Percentiles rank a stretch among this genome's conserved stretches.
Evolutionary conservation across 2,888 invertebrate species (phyloP).

Genomic region (Melangyna quadrimaculata): DNA sequence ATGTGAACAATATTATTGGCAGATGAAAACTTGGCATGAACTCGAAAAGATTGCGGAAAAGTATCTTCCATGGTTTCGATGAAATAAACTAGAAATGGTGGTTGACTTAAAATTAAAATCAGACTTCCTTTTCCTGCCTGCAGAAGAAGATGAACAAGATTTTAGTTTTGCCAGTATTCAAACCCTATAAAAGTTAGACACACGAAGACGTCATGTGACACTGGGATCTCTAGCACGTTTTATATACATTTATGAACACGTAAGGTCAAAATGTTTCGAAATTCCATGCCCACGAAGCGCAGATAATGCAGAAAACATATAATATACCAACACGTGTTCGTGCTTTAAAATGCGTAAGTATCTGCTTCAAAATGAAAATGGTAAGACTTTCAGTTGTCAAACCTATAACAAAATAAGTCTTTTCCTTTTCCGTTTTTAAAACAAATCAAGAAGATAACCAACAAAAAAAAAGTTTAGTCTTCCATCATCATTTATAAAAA

Average conservation of each 20-base stretch:
- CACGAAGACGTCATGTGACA: not conserved
- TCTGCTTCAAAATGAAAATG: no score
- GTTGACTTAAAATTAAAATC: constrained; percentile 44
- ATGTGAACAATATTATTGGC: constrained; percentile 69
- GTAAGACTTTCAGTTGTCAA: no score
- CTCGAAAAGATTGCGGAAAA: constrained; percentile 30
- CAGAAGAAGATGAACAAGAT: not conserved
- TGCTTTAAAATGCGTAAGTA: no score
- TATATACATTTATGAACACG: not conserved
- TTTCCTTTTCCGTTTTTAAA: no score
- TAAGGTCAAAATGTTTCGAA: not conserved
- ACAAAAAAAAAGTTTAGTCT: no score
- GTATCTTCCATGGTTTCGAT: constrained; percentile 5
- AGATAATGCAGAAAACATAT: not conserved
- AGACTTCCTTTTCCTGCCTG: constrained; percentile 23
- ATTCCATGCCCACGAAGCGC: not conserved
- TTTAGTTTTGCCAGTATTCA: not conserved
- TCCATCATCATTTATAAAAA: no score
- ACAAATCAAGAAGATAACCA: no score
- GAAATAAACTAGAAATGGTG: constrained; percentile 2
- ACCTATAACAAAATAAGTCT: no score
- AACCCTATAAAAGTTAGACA: not conserved
- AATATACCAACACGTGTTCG: not conserved
- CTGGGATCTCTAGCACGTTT: not conserved
- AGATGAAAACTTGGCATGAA: constrained; percentile 67